phyloP scores from a whole-genome alignment of 2,888 invertebrate species.

The Meteorus cinctellus region DNA sequence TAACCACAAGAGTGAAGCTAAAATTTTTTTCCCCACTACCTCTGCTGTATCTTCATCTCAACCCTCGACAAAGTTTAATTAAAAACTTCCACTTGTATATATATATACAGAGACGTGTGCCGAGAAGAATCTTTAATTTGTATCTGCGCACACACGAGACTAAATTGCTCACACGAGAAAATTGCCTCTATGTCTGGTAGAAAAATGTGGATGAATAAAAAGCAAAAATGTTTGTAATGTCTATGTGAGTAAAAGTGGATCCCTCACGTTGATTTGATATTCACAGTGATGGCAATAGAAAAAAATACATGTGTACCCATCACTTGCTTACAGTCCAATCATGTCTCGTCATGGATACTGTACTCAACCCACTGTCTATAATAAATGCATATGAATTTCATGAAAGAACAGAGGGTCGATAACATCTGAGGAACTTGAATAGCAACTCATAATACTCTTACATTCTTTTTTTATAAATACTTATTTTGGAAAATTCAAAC shows the following conservation, averaged over 20 bases:
- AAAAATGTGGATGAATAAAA: background rate
- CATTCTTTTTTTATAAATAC: no score
- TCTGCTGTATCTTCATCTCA: background rate
- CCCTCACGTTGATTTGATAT: background rate
- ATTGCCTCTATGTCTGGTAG: background rate
- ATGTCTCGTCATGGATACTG: background rate
- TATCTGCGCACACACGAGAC: background rate
- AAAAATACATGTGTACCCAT: background rate
- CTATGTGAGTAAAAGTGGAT: background rate
- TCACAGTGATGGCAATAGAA: background rate
- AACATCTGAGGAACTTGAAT: background rate
- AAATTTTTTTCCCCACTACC: background rate
- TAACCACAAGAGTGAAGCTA: background rate
- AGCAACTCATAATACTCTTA: background rate
- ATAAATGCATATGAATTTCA: background rate
- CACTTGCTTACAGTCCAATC: background rate
- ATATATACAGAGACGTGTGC: background rate
- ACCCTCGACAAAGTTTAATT: background rate
- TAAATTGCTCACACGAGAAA: background rate
- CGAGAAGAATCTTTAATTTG: background rate
- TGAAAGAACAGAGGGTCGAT: background rate
- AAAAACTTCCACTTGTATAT: conserved; percentile 1
- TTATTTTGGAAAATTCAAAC: no score
- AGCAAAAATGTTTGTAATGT: background rate
- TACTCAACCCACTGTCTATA: background rate